Percentiles rank a stretch among this genome's conserved stretches.
Conservation (phyloP, 2,113 vertebrate genomes). For the Piprites chloris region DNA sequence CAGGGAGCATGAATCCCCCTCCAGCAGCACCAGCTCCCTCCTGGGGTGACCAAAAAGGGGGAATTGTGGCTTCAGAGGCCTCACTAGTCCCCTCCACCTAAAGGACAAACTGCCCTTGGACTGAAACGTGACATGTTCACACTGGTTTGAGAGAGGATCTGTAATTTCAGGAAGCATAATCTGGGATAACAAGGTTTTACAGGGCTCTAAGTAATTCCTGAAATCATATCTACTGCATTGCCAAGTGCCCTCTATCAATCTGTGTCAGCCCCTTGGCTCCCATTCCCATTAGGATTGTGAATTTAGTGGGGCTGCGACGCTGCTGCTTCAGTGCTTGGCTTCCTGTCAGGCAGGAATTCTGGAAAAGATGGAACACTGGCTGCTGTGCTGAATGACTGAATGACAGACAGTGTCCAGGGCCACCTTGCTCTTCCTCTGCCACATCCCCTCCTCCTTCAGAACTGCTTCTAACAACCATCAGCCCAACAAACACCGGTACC, state of each 20-base stretch:
- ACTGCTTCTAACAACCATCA: background rate
- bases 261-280: background rate
- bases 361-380: background rate
- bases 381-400: background rate
- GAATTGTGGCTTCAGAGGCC: background rate
- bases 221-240: background rate
- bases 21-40: background rate
- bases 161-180: background rate
- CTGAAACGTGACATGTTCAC: background rate
- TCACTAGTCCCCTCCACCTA: background rate
- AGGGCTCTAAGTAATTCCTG: background rate
- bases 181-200: background rate
- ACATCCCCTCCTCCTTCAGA: background rate
- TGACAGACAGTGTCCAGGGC: background rate
- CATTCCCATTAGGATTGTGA: background rate
- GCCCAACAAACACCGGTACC: background rate
- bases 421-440: background rate
- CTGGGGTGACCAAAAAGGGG: fast-evolving
- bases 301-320: background rate
- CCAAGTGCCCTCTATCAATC: background rate
- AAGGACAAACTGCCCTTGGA: background rate
- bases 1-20: background rate
- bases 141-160: background rate
- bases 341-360: background rate
- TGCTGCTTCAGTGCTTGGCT: background rate